Conservation (phyloP, 2,797 vertebrate genomes). For the Chiloscyllium punctatum region DNA sequence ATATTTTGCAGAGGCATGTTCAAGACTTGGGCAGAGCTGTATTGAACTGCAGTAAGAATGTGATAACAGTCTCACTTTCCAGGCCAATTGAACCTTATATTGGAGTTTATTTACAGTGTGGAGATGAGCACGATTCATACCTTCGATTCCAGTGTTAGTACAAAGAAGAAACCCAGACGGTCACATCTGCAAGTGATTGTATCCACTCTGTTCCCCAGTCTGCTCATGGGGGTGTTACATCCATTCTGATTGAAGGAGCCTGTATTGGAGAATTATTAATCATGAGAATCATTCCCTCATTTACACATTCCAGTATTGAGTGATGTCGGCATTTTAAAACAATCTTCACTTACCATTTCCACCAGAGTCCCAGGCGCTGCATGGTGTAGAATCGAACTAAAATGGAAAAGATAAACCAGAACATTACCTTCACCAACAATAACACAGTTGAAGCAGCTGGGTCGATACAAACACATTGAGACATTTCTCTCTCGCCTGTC, state of each 20-base stretch:
- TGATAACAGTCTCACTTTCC: no score
- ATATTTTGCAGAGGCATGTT: no score
- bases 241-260: neutral
- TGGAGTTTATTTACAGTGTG: no score
- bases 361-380: fast-evolving
- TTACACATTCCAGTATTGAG: neutral
- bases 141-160: no score
- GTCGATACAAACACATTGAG: neutral
- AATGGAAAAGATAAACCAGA: neutral
- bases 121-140: no score
- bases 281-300: neutral
- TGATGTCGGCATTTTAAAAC: neutral
- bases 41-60: no score
- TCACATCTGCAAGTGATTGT: no score
- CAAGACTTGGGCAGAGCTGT: no score
- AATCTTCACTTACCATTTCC: neutral
- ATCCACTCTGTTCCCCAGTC: neutral
- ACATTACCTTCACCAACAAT: neutral
- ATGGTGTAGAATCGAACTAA: neutral
- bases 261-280: neutral
- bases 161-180: no score
- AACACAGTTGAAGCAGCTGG: neutral
- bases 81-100: no score
- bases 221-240: neutral
- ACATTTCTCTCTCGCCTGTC: neutral